These are phyloP conservation scores for Anolis apletophallus DNA, from an alignment of 2,797 vertebrate species.

Conservation along the genomic window DNA sequence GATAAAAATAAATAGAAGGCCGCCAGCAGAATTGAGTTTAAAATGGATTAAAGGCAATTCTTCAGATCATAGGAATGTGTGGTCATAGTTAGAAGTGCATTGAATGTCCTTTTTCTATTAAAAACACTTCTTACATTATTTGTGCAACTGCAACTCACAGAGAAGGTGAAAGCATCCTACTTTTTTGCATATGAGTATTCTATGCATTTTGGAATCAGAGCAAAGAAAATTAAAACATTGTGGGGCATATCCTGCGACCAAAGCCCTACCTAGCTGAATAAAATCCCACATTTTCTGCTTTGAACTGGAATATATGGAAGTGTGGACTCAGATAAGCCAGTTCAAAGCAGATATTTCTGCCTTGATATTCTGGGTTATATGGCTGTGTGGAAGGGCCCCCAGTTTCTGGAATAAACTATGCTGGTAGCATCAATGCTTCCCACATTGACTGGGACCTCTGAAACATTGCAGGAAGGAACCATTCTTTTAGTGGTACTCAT, in stretches of 20 bases:
- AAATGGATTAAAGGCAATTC: constrained; percentile 7
- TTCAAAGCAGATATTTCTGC: too few relatives aligned
- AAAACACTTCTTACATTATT: not conserved
- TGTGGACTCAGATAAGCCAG: too few relatives aligned
- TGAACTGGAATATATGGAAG: too few relatives aligned
- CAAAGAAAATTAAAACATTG: not conserved
- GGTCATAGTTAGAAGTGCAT: not conserved
- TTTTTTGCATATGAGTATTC: not conserved
- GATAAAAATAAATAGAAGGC: constrained; percentile 20
- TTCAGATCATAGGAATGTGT: not conserved
- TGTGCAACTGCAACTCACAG: too few relatives aligned
- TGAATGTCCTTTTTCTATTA: not conserved
- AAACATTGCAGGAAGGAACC: not conserved
- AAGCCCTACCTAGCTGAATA: too few relatives aligned
- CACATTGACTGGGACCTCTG: not conserved
- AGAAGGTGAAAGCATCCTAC: not conserved
- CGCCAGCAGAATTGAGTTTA: not conserved
- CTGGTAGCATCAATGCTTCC: too few relatives aligned
- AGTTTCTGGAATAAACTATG: too few relatives aligned
- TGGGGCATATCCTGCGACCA: not conserved
- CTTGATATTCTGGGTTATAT: too few relatives aligned
- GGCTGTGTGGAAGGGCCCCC: too few relatives aligned
- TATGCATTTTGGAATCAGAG: not conserved
- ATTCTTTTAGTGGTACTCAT: not conserved
- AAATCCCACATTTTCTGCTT: too few relatives aligned